These are phyloP conservation scores for Cerceris ruficornis DNA, from an alignment of 2,888 invertebrate genomes.

Conservation along the genomic window DNA sequence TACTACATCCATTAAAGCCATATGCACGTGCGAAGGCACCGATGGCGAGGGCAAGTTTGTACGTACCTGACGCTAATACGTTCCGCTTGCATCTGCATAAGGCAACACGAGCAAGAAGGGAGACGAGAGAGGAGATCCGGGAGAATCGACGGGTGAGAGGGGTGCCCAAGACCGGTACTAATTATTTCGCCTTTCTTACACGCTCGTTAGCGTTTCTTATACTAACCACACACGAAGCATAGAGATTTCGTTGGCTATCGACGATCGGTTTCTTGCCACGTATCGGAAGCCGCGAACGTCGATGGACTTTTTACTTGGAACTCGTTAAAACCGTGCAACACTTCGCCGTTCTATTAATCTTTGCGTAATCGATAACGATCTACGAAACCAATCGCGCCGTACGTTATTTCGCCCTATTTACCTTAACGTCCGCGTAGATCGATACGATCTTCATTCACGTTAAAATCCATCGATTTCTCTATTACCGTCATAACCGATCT, in stretches of 20 bases:
- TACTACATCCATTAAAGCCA: conserved; percentile 71
- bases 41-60: conserved; percentile 66
- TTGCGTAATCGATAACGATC: conserved; percentile 47
- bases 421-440: conserved; percentile 32
- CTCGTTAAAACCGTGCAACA: conserved; percentile 50
- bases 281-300: conserved; percentile 30
- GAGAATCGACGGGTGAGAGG: not conserved
- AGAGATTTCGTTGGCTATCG: conserved; percentile 30
- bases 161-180: conserved; percentile 55
- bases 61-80: conserved; percentile 68
- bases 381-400: conserved; percentile 16
- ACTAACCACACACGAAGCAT: conserved; percentile 42
- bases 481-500: not conserved
- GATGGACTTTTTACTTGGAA: conserved; percentile 16
- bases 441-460: not conserved
- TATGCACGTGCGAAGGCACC: conserved; percentile 69
- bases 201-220: conserved; percentile 66
- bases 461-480: not conserved
- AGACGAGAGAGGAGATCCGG: not conserved
- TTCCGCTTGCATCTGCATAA: conserved; percentile 67
- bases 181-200: conserved; percentile 74
- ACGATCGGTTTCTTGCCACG: conserved; percentile 45
- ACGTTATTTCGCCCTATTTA: conserved; percentile 36
- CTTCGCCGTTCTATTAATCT: conserved; percentile 48
- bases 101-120: conserved; percentile 50